phyloP scores from a whole-genome alignment of 2,888 invertebrate genomes.

The Scaptomyza tumidula region DNA sequence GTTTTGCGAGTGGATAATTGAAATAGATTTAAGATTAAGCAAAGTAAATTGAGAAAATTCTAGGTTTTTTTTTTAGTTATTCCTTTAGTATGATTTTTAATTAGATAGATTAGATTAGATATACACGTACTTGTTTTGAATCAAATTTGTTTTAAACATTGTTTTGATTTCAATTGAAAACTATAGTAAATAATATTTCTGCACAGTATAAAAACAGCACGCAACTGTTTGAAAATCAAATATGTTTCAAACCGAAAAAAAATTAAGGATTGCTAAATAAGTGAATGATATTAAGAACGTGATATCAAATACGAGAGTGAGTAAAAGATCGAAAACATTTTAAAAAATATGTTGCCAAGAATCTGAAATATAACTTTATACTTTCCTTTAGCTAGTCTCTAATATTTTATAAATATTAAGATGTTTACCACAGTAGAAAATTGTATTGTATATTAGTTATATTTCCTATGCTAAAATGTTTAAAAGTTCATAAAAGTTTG shows the following conservation, averaged over 20 bases:
- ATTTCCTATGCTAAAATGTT: not conserved
- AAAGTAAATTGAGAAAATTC: not conserved
- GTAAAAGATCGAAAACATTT: not conserved
- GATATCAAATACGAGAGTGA: not conserved
- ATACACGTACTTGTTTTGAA: no score
- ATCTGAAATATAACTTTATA: not conserved
- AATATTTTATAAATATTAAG: not conserved
- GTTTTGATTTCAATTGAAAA: not conserved
- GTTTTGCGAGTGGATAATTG: not conserved
- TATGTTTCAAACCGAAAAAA: not conserved
- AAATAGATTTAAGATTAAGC: not conserved
- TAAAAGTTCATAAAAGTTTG: slow-evolving; percentile 16
- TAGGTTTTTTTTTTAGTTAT: not conserved
- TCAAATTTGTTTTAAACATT: not conserved
- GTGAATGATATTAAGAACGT: slow-evolving; percentile 1
- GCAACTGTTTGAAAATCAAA: not conserved
- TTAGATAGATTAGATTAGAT: not conserved
- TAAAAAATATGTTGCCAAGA: not conserved
- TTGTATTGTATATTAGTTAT: not conserved
- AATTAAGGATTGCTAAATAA: not conserved
- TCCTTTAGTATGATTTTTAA: not conserved
- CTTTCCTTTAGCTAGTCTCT: not conserved
- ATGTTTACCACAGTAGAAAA: not conserved
- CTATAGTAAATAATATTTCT: not conserved
- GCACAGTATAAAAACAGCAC: not conserved